Percentiles rank a stretch among this genome's conserved stretches.
Evolutionary conservation across 2,113 vertebrate species (phyloP).

Genomic region (Psettodes erumei): DNA sequence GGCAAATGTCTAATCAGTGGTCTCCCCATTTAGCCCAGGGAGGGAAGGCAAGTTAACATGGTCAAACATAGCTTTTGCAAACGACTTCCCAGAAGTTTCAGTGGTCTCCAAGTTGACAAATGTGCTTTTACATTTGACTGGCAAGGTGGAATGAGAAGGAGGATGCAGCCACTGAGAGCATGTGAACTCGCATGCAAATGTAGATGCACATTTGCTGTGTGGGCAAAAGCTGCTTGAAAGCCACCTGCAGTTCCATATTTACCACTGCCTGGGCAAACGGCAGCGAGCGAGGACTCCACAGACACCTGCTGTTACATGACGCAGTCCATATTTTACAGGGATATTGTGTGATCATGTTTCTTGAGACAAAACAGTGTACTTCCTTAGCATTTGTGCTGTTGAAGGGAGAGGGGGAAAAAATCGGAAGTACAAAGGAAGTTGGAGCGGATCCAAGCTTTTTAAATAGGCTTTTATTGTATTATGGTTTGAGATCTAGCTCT

Average conservation of each 20-base stretch:
- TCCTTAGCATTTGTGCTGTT: constrained; percentile 47
- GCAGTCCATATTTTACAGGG: constrained; percentile 50
- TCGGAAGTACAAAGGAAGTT: constrained; percentile 47
- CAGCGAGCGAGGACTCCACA: constrained; percentile 41
- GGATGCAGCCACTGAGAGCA: neutral
- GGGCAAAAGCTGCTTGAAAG: constrained; percentile 59
- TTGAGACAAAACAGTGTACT: constrained; percentile 55
- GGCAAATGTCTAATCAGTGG: constrained; percentile 72
- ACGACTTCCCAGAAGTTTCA: constrained; percentile 45
- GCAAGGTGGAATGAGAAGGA: constrained; percentile 44
- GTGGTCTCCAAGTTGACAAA: constrained; percentile 56
- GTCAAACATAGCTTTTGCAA: constrained; percentile 58
- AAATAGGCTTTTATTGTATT: constrained; percentile 47
- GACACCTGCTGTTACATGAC: constrained; percentile 65
- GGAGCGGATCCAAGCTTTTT: constrained; percentile 55
- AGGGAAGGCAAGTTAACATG: constrained; percentile 68
- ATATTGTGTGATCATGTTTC: constrained; percentile 61
- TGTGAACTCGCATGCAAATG: constrained; percentile 24
- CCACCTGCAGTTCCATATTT: constrained; percentile 75
- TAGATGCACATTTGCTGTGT: constrained; percentile 56
- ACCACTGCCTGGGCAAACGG: constrained; percentile 73
- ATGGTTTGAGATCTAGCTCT: constrained; percentile 47
- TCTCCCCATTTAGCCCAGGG: constrained; percentile 55
- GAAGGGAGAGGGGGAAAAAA: neutral
- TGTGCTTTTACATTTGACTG: constrained; percentile 55